These are phyloP conservation scores for Synodontis membranacea DNA, from an alignment of 2,113 vertebrate species.

Conservation along the genomic window DNA sequence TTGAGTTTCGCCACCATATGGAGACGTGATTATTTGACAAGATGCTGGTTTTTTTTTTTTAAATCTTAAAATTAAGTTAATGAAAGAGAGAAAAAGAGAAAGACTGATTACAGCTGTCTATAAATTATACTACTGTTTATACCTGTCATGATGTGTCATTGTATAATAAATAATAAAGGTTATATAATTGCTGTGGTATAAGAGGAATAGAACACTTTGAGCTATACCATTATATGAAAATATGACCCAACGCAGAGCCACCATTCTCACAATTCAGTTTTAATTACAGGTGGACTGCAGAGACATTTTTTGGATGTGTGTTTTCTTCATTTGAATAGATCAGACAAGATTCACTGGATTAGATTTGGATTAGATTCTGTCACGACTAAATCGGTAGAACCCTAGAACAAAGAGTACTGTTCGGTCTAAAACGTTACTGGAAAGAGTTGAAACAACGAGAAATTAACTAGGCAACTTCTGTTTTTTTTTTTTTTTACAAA, in stretches of 20 bases:
- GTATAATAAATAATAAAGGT: not conserved
- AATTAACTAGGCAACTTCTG: slow-evolving; percentile 38
- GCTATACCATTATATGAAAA: not conserved
- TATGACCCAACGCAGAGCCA: not conserved
- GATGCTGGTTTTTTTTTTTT: not conserved
- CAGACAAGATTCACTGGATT: not conserved
- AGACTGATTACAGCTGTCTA: not conserved
- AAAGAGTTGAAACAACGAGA: not conserved
- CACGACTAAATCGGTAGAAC: not conserved
- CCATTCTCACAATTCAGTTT: not conserved
- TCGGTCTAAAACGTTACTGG: not conserved
- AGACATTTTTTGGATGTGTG: not conserved
- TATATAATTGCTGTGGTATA: not conserved
- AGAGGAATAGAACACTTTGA: not conserved
- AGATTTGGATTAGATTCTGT: not conserved
- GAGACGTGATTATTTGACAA: not conserved
- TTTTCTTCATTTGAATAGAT: not conserved
- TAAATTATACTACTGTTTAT: not conserved
- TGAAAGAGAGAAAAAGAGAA: not conserved
- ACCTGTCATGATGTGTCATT: not conserved
- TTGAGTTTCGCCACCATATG: no score
- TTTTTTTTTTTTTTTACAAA: slow-evolving; percentile 58
- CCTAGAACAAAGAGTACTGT: no score
- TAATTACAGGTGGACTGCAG: not conserved
- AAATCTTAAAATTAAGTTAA: not conserved